Percentiles rank a stretch among this genome's conserved stretches.
Evolutionary conservation across 2,113 vertebrate genomes (phyloP).

Genomic region (Falco punctatus): DNA sequence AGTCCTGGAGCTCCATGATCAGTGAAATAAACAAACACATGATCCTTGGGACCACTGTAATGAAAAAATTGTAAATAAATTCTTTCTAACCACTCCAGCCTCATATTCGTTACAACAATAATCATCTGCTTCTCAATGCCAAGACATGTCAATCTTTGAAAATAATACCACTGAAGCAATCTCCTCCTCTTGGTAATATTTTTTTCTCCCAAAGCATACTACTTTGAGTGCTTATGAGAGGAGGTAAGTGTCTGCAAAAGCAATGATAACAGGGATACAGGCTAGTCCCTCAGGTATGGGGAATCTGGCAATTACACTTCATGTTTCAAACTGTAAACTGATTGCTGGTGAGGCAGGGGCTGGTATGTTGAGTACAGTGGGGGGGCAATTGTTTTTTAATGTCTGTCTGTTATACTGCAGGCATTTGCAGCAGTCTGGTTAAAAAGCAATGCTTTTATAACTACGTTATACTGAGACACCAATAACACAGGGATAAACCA

Average conservation of each 20-base stretch:
- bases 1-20: conserved; percentile 93
- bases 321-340: background rate
- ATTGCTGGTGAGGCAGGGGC: background rate
- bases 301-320: background rate
- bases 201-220: background rate
- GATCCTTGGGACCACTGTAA: conserved; percentile 90
- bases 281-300: background rate
- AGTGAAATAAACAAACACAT: conserved; percentile 95
- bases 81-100: background rate
- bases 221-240: background rate
- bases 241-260: background rate
- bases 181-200: background rate
- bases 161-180: background rate
- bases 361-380: rapidly evolving
- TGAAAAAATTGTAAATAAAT: conserved; percentile 5
- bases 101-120: background rate
- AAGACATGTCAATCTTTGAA: background rate
- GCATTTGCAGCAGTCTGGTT: background rate
- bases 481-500: background rate
- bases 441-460: background rate
- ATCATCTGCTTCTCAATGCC: background rate
- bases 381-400: background rate
- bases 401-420: background rate
- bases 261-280: background rate
- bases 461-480: background rate